Percentiles rank a stretch among this genome's conserved stretches.
These are phyloP conservation scores for Sternarchorhynchus goeldii DNA, from an alignment of 2,797 vertebrate species.

Conservation along the genomic window DNA sequence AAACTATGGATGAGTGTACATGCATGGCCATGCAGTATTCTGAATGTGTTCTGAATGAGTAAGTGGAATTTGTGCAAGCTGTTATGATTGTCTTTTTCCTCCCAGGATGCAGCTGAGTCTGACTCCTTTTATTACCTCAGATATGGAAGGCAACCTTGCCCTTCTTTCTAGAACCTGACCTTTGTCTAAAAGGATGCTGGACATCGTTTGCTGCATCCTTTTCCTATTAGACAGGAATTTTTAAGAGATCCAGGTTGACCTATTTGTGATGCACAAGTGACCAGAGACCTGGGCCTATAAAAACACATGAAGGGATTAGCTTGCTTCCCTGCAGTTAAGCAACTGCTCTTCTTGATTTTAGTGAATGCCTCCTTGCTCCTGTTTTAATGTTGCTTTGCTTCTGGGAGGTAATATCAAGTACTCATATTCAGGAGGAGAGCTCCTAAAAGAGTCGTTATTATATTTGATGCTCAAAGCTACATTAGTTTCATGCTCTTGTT, in stretches of 20 bases:
- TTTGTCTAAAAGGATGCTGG: constrained; percentile 38
- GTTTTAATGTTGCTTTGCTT: constrained; percentile 15
- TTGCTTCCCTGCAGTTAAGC: constrained; percentile 60
- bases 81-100: constrained; percentile 36
- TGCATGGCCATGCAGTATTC: neutral
- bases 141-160: constrained; percentile 57
- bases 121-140: constrained; percentile 37
- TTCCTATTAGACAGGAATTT: constrained; percentile 62
- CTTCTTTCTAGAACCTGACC: constrained; percentile 55
- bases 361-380: constrained; percentile 55
- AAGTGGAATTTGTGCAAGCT: neutral
- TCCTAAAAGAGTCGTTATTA: constrained; percentile 60
- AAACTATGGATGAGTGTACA: neutral
- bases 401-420: constrained; percentile 1
- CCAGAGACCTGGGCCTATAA: constrained; percentile 60
- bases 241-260: constrained; percentile 55
- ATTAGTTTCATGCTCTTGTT: constrained; percentile 34
- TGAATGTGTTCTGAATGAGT: constrained; percentile 12
- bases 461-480: constrained; percentile 49
- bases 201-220: constrained; percentile 64
- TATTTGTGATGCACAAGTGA: constrained; percentile 57
- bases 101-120: constrained; percentile 39
- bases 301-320: constrained; percentile 63
- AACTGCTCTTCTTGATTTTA: constrained; percentile 54
- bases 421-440: constrained; percentile 51